Conservation (phyloP, 2,888 invertebrate species). For the Drosophila mulleri region DNA sequence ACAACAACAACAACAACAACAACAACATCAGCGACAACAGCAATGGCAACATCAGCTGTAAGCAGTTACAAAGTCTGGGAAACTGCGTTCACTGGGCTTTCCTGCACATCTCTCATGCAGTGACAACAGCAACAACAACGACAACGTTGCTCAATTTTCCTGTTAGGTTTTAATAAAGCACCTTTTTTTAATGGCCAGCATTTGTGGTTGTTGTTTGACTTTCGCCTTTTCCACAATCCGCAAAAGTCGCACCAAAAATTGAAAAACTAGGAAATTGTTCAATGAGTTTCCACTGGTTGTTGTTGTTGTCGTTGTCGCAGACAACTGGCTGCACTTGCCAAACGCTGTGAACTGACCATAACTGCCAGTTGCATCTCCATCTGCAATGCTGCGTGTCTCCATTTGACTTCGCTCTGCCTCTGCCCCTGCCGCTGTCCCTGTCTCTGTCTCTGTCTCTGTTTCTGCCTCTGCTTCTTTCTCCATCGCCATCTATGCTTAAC, state of each 20-base stretch:
- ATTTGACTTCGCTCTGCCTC: background rate
- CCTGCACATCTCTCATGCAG: conserved; percentile 39
- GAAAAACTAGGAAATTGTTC: conserved; percentile 67
- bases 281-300: conserved; percentile 44
- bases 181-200: conserved; percentile 68
- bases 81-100: conserved; percentile 48
- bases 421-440: too few species aligned
- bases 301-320: conserved; percentile 22
- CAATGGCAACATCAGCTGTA: conserved; percentile 9
- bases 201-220: conserved; percentile 54
- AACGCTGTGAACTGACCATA: conserved; percentile 43
- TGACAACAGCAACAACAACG: conserved; percentile 16
- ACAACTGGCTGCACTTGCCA: conserved; percentile 36
- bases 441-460: too few species aligned
- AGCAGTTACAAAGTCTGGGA: conserved; percentile 53
- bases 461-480: background rate
- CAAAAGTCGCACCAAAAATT: conserved; percentile 68
- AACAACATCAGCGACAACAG: background rate
- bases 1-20: conserved; percentile 28
- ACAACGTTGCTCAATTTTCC: conserved; percentile 50
- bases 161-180: conserved; percentile 64
- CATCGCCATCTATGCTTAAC: conserved; percentile 34
- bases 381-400: conserved; percentile 26
- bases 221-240: conserved; percentile 58
- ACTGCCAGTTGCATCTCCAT: conserved; percentile 40